Evolutionary conservation across 2,113 vertebrate species (phyloP), one percentile per base, ranked within the genome.

Genomic region (Pagrus major): DNA sequence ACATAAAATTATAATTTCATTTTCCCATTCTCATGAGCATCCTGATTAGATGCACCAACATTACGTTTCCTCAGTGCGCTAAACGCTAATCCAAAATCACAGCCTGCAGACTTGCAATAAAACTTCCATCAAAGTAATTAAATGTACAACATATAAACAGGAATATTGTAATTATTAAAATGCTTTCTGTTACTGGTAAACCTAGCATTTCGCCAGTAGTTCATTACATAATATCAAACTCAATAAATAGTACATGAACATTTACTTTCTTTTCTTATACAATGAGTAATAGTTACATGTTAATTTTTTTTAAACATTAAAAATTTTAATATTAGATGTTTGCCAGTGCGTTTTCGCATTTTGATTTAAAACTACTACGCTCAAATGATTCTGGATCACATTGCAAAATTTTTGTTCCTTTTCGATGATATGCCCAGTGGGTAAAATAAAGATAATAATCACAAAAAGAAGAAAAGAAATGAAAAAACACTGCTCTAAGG

Each of bases 1-100:
- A 75, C 56, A 78, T 82, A 55, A 72, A 89, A 88, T 90, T 71
- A 37, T 63, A 76, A 74, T 74, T 85, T 69, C 1, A 63, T 83
- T 78, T 78, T 59, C 35, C 61, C 56, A 44, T 77, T 81, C 76
- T 79, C 33, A 61, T 56, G 23, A 84, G 78, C 63, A 41, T 78
- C 59, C 33, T 83, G 70, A 88, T 78, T 83, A 78, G 42, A 76
- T 73, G 15, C 61, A 56, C 5, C 14, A 61, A 75, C 33, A 75
- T 73, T 49, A 31, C 35, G 59, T 79, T 79, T 76, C 52, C 76
- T 80, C 52, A 80, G 46, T 31, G 33, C 1, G 0, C 51, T 76
- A 39, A 82, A 76, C 66, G 77, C 59, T 69, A 66, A 83, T 6
- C 16, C 55, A 69, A 56, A 18, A 81, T 85, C 55, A 60, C 73